phyloP scores from a whole-genome alignment of 2,888 invertebrate genomes.

The Toxonevra muliebris region DNA sequence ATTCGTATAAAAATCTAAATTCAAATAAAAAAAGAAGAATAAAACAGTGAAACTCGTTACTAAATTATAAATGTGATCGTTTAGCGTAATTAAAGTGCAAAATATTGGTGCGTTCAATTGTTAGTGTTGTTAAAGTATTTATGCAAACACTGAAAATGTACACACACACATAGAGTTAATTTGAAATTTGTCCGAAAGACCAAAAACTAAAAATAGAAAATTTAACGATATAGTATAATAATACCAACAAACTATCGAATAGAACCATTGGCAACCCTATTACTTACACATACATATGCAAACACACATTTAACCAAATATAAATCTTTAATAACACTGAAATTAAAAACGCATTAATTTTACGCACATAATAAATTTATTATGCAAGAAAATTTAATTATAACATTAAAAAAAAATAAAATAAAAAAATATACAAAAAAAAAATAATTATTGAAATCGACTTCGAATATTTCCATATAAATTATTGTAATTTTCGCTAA shows the following conservation, averaged over 20 bases:
- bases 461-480: no score
- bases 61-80: conserved; percentile 30
- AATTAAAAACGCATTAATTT: conserved; percentile 8
- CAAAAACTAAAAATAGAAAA: no score
- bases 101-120: conserved; percentile 19
- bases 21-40: conserved; percentile 10
- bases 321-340: conserved; percentile 10
- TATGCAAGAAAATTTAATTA: conserved; percentile 27
- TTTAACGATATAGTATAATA: no score
- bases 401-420: conserved; percentile 23
- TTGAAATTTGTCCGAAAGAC: no score
- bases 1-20: conserved; percentile 10
- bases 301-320: conserved; percentile 40
- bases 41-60: conserved; percentile 21
- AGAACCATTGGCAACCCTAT: no score
- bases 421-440: no score
- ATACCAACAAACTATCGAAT: no score
- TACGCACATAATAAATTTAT: not conserved
- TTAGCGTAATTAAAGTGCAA: conserved; percentile 14
- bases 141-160: no score
- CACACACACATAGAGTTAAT: no score
- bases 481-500: no score
- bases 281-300: conserved; percentile 41
- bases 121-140: conserved; percentile 26
- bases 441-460: conserved; percentile 25